A percentile compares a stretch with the other conserved stretches of the same genome.
Evolutionary conservation across 2,113 vertebrate genomes (phyloP).

Genomic region (Pachycephala philippinensis): DNA sequence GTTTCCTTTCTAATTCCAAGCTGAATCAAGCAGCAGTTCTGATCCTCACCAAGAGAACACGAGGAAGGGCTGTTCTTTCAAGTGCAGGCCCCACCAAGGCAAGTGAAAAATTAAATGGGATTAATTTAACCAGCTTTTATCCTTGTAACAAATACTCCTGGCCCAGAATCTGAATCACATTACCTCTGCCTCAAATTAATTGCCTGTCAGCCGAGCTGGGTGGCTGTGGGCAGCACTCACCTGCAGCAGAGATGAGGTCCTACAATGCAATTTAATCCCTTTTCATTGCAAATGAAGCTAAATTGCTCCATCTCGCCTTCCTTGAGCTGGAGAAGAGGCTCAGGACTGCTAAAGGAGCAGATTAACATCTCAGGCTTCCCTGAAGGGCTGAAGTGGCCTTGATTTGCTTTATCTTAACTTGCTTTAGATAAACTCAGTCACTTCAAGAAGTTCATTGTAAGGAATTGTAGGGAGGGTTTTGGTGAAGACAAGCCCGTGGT

Average conservation of each 20-base stretch:
- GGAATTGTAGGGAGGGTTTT: neutral
- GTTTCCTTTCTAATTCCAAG: neutral
- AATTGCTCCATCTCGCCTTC: neutral
- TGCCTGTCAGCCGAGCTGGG: neutral
- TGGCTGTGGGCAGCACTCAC: neutral
- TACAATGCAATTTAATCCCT: neutral
- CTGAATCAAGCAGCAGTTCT: neutral
- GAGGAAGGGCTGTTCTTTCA: neutral
- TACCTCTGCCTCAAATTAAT: neutral
- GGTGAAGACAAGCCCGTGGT: neutral
- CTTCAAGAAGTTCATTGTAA: neutral
- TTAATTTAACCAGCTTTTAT: neutral
- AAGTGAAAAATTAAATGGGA: neutral
- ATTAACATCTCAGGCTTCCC: neutral
- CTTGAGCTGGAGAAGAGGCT: neutral
- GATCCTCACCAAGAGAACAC: neutral
- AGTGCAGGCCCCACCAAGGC: neutral
- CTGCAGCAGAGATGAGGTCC: neutral
- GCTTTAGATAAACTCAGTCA: neutral
- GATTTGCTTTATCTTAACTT: constrained; percentile 13
- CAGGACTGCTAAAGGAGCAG: neutral
- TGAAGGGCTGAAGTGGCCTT: neutral
- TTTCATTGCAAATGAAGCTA: neutral
- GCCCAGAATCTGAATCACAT: neutral
- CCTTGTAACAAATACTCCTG: neutral